A percentile compares a stretch with the other conserved stretches of the same genome.
Conservation (phyloP, 1,140 invertebrate genomes). For the Archivesica marissinica region DNA sequence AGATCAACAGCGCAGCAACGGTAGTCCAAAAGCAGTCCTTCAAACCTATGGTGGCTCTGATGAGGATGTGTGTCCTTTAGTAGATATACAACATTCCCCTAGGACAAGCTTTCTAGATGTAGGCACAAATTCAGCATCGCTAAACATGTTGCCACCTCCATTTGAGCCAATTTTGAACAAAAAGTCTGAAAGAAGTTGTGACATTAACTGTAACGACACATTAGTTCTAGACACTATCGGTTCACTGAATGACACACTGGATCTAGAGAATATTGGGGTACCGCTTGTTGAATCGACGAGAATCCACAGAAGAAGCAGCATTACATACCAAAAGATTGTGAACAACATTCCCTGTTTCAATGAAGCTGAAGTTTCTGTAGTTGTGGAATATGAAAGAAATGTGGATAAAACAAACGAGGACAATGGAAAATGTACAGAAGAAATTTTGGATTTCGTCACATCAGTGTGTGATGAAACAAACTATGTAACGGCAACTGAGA, state of each 20-base stretch:
- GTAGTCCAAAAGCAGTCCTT: constrained; percentile 2
- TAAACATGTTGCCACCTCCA: background rate
- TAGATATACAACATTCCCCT: background rate
- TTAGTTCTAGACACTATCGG: constrained; percentile 44
- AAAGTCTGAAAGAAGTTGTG: background rate
- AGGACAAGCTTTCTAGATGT: background rate
- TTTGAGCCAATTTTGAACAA: constrained; percentile 8
- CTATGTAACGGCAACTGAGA: constrained; percentile 42
- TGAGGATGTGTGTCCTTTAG: background rate
- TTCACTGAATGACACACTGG: background rate
- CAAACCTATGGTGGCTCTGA: constrained; percentile 46
- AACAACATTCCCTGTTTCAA: background rate
- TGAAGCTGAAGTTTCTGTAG: background rate
- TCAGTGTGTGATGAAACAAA: constrained; percentile 20
- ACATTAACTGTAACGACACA: constrained; percentile 14
- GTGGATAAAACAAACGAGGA: background rate
- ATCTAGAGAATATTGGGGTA: constrained; percentile 54
- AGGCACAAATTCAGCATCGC: background rate
- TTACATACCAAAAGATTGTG: constrained; percentile 15
- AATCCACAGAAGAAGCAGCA: constrained; percentile 59
- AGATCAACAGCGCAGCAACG: background rate
- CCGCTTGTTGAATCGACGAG: constrained; percentile 57
- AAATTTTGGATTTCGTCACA: background rate
- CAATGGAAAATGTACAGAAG: background rate
- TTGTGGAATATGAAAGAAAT: background rate